Evolutionary conservation across 2,888 invertebrate genomes (phyloP), one percentile per base, ranked within the genome.

Genomic region (Caenorhabditis zanzibari): DNA sequence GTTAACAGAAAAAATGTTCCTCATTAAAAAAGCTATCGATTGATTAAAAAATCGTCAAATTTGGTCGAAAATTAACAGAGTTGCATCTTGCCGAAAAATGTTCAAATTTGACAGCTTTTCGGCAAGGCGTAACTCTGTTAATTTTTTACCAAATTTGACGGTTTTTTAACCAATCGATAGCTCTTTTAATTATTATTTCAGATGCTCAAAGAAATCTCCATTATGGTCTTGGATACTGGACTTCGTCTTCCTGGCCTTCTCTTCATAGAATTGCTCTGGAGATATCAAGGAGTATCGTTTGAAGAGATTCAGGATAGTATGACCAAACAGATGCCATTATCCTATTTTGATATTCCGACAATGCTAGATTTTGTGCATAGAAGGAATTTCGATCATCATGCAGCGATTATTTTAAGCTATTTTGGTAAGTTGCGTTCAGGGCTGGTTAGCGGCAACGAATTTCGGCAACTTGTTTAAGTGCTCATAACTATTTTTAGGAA

Each of bases 301-400:
- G 85, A 86, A 16, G 87, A 89, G 41, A 82, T 90, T 32, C 85
- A 86, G 4, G 82, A 87, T 52, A 75, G 85, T 19, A 83, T 90
- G 64, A 69, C 90, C 12, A 73, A 84, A 24, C 58, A 71, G 38
- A 63, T 63, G 12, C 69, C 61, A n/a, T 54, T 83, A 0, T 83
- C 88, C 0, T 90, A 88, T 49, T 61, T 90, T 14, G 90, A 90
- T 52, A 85, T 88, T 66, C 74, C 85, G 9, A 85, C 87, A 4
- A 87, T 91, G 58, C 79, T 91, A n/a, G 90, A 91, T 32, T 91
- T 91, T 75, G 87, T 91, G n/a, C 90, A 90, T 74, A 72, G 86
- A 14, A 52, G 90, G 47, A 86, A 91, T 66, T 84, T 90, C 47
- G 91, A 91, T 69, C 84, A 87, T 54, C 84, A 87, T 6, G 90